These are phyloP conservation scores for Fregata magnificens DNA, from an alignment of 2,113 vertebrate genomes.

Conservation along the genomic window DNA sequence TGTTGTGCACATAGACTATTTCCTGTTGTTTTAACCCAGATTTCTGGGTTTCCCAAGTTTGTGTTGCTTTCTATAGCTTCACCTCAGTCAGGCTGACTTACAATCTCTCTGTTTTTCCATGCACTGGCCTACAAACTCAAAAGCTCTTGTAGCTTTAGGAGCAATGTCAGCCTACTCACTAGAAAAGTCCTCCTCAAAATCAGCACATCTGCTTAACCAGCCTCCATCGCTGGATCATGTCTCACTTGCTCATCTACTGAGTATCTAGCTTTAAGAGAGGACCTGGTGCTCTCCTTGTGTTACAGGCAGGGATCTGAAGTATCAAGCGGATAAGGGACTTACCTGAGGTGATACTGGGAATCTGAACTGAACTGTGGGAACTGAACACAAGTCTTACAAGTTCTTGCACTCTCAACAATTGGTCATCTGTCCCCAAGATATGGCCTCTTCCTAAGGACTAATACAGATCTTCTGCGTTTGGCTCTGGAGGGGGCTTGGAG, in stretches of 20 bases:
- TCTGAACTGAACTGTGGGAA: no score
- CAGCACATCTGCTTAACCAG: background rate
- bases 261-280: background rate
- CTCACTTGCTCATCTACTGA: background rate
- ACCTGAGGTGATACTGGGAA: background rate
- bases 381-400: background rate
- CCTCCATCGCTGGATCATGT: background rate
- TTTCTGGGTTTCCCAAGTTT: background rate
- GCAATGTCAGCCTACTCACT: background rate
- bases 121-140: background rate
- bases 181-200: background rate
- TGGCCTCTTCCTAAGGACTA: background rate
- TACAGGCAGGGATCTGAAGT: background rate
- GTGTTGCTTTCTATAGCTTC: background rate
- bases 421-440: background rate
- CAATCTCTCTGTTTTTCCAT: background rate
- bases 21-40: background rate
- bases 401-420: background rate
- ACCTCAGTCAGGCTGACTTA: background rate
- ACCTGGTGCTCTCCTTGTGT: background rate
- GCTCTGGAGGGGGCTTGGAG: background rate
- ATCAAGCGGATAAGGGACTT: no score
- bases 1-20: background rate
- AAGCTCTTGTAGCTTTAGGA: background rate
- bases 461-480: background rate